A percentile compares a stretch with the other conserved stretches of the same genome.
These are phyloP conservation scores for Parauchenoglanis ngamensis DNA, from an alignment of 2,797 vertebrate genomes.

Conservation along the genomic window DNA sequence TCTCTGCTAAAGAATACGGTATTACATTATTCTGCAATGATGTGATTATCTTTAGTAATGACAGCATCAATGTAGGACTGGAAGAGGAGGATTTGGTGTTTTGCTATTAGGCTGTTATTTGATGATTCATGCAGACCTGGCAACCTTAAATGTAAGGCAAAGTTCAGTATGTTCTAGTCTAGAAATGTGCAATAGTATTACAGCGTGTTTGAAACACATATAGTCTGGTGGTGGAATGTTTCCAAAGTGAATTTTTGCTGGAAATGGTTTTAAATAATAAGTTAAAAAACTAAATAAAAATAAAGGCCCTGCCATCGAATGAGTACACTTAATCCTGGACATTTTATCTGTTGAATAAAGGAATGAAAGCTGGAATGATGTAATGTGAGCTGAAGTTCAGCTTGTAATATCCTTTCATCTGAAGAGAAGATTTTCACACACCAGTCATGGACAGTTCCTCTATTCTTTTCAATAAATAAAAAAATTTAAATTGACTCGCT, in stretches of 20 bases:
- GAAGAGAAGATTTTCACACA: not conserved
- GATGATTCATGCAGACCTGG: not conserved
- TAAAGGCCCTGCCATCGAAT: not conserved
- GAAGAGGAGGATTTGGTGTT: not conserved
- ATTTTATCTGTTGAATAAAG: not conserved
- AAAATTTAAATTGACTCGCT: no score
- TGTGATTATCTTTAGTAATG: not conserved
- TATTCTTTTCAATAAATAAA: not conserved
- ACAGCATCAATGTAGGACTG: not conserved
- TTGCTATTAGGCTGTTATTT: not conserved
- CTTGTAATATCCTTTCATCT: not conserved
- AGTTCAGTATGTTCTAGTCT: not conserved
- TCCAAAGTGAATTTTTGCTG: not conserved
- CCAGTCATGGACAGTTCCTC: not conserved
- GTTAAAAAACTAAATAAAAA: not conserved
- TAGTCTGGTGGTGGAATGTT: not conserved
- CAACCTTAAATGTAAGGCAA: not conserved
- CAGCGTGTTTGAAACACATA: not conserved
- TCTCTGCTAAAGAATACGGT: not conserved
- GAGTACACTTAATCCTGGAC: not conserved
- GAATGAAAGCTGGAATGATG: not conserved
- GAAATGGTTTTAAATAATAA: not conserved
- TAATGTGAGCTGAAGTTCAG: constrained; percentile 22
- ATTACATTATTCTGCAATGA: not conserved
- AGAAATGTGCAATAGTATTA: not conserved